These are phyloP conservation scores for Tachycineta bicolor DNA, from an alignment of 2,113 vertebrate genomes.

Conservation along the genomic window DNA sequence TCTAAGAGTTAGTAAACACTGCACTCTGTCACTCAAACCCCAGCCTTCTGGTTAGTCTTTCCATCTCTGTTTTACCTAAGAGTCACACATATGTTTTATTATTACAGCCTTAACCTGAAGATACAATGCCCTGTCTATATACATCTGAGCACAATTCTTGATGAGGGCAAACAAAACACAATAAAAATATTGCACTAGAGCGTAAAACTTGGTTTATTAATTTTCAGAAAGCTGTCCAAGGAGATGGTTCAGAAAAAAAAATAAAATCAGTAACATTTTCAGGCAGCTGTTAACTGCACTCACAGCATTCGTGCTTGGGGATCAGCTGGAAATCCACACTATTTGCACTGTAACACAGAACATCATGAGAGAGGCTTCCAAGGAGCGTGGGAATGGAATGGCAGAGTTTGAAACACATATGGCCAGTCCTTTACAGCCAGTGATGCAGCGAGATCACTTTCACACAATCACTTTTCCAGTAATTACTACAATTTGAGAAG, in stretches of 20 bases:
- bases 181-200: not conserved
- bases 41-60: not conserved
- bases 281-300: not conserved
- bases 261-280: not conserved
- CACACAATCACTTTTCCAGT: not conserved
- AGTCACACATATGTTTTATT: fast-evolving
- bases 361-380: not conserved
- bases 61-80: not conserved
- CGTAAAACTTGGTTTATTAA: not conserved
- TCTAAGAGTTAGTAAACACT: not conserved
- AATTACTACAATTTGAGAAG: not conserved
- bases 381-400: not conserved
- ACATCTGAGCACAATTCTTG: not conserved
- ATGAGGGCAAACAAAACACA: not conserved
- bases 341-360: not conserved
- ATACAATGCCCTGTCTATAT: not conserved
- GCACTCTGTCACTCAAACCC: not conserved
- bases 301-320: not conserved
- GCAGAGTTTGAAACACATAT: not conserved
- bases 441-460: fast-evolving
- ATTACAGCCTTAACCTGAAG: not conserved
- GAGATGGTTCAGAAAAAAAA: not conserved
- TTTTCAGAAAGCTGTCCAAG: not conserved
- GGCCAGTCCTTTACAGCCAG: not conserved
- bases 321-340: not conserved